These are phyloP conservation scores for Nycteola revayana DNA, from an alignment of 2,888 invertebrate species.

Conservation along the genomic window DNA sequence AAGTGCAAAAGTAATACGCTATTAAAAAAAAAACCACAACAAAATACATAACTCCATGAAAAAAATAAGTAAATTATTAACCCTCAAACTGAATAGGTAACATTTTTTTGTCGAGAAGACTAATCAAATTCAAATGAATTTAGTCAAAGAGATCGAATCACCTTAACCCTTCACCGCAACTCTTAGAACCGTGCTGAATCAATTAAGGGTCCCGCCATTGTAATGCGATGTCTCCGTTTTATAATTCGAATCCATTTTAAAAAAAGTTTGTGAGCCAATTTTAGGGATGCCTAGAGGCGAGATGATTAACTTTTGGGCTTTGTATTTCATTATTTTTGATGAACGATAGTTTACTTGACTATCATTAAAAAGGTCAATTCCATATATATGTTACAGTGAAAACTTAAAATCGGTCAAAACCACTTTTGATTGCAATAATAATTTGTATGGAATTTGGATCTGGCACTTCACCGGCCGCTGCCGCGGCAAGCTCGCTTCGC, in stretches of 20 bases:
- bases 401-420: no score
- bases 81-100: constrained; percentile 7
- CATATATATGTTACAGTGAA: no score
- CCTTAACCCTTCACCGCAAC: constrained; percentile 48
- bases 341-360: no score
- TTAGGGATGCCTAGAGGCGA: constrained; percentile 3
- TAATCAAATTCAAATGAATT: constrained; percentile 42
- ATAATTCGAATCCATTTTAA: constrained; percentile 30
- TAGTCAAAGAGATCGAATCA: constrained; percentile 39
- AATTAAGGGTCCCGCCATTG: constrained; percentile 51
- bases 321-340: no score
- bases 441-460: no score
- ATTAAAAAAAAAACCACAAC: no score
- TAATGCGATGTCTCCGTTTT: constrained; percentile 41
- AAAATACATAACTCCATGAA: no score
- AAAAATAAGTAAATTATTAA: constrained; percentile 16
- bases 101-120: constrained; percentile 19
- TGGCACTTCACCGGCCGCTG: no score
- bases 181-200: constrained; percentile 61
- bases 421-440: no score
- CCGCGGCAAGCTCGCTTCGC: no score
- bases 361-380: no score
- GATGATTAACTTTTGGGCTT: constrained; percentile 2
- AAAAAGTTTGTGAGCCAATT: constrained; percentile 6
- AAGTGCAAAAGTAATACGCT: no score